phyloP scores from a whole-genome alignment of 2,113 vertebrate species.

The Herpetotheres cachinnans region DNA sequence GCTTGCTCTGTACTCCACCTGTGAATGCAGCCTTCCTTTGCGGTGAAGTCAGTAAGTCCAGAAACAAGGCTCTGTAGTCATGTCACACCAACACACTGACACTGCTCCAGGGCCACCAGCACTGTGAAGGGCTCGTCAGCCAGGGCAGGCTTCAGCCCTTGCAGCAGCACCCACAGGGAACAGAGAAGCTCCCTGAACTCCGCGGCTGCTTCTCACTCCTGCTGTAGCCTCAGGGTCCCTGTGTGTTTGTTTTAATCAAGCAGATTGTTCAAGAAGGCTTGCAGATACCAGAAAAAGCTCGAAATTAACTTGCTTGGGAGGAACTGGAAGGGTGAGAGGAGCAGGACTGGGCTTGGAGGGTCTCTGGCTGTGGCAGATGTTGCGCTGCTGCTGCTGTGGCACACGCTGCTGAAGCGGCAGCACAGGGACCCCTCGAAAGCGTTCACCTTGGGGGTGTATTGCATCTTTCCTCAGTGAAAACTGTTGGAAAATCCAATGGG shows the following conservation, averaged over 20 bases:
- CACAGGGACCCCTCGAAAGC: neutral
- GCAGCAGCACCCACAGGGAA: neutral
- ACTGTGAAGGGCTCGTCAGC: neutral
- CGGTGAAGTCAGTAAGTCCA: neutral
- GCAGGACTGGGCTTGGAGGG: neutral
- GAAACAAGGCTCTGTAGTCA: neutral
- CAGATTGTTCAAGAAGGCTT: neutral
- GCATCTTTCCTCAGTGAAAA: neutral
- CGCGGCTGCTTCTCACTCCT: neutral
- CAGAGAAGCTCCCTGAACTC: neutral
- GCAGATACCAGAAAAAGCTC: neutral
- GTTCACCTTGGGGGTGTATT: fast-evolving
- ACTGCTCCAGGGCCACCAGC: neutral
- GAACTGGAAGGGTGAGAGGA: neutral
- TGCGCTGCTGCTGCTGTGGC: neutral
- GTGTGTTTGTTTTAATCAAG: neutral
- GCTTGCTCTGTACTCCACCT: neutral
- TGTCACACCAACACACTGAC: neutral
- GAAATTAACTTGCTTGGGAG: neutral
- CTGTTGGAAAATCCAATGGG: neutral
- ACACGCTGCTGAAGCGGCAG: neutral
- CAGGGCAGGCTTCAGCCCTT: neutral
- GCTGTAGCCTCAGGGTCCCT: neutral
- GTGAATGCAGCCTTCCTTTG: neutral
- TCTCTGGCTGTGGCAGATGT: neutral